Conservation (phyloP, 2,888 invertebrate species). For the Camponotus fellah region DNA sequence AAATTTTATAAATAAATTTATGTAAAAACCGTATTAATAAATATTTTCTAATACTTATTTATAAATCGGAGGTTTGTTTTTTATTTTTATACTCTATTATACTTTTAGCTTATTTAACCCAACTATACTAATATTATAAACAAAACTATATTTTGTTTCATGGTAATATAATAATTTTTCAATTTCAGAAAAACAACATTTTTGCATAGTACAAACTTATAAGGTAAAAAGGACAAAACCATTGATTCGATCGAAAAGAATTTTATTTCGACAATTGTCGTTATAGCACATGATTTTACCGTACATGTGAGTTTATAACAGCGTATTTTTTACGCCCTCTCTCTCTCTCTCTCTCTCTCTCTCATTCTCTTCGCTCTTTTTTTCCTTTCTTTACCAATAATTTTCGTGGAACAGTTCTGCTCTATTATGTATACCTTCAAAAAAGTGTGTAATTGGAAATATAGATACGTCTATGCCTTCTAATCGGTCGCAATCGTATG, state of each 20-base stretch:
- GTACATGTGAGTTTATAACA: slow-evolving; percentile 68
- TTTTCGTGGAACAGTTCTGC: slow-evolving; percentile 36
- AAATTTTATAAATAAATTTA: not conserved
- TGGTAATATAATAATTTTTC: not conserved
- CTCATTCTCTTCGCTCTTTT: slow-evolving; percentile 51
- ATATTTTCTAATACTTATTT: not conserved
- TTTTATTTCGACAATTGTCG: slow-evolving; percentile 80
- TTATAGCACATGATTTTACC: slow-evolving; percentile 78
- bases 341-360: slow-evolving; percentile 39
- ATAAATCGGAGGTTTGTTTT: not conserved
- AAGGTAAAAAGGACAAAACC: slow-evolving; percentile 29
- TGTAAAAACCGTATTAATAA: not conserved
- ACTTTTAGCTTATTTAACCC: slow-evolving; percentile 7
- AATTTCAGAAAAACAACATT: not conserved
- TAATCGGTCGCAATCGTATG: slow-evolving; percentile 71
- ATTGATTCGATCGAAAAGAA: slow-evolving; percentile 78
- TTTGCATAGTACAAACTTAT: slow-evolving; percentile 3
- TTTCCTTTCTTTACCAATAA: slow-evolving; percentile 45
- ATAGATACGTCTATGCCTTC: slow-evolving; percentile 76
- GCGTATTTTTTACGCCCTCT: slow-evolving; percentile 51
- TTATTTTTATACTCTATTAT: slow-evolving; percentile 6
- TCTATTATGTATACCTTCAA: slow-evolving; percentile 74
- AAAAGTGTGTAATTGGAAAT: slow-evolving; percentile 77
- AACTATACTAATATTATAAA: not conserved
- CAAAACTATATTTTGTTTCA: not conserved